Evolutionary conservation across 2,888 invertebrate species (phyloP).

Genomic region (Apodemia duryi): DNA sequence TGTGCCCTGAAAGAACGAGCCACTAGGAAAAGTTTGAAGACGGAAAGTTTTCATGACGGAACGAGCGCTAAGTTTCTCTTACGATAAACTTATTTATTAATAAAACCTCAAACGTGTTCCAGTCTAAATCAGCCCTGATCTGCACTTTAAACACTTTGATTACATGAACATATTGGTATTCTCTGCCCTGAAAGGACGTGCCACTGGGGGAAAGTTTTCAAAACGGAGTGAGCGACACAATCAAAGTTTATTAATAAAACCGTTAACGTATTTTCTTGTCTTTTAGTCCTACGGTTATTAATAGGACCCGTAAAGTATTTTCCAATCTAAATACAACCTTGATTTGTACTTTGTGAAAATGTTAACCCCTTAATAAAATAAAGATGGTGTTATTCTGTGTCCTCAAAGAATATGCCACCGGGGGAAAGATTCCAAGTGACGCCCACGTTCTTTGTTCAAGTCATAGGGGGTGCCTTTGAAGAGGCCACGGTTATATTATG

Average conservation of each 20-base stretch:
- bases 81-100: no score
- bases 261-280: no score
- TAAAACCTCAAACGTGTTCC: neutral
- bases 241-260: no score
- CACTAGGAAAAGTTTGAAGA: no score
- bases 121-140: neutral
- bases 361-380: neutral
- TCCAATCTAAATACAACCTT: neutral
- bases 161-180: neutral
- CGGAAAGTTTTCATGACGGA: no score
- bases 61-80: no score
- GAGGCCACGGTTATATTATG: conserved; percentile 1
- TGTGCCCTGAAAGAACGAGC: no score
- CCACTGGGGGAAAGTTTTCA: neutral
- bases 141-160: conserved; percentile 4
- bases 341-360: neutral
- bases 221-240: no score
- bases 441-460: conserved; percentile 6
- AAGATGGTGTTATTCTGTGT: neutral
- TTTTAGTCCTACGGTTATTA: no score
- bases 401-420: neutral
- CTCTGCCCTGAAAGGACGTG: neutral
- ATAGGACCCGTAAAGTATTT: neutral
- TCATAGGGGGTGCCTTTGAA: neutral
- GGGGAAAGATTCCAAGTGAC: conserved; percentile 2